Percentiles rank a stretch among this genome's conserved stretches.
Conservation (phyloP, 2,113 vertebrate species). For the Leiothrix lutea region DNA sequence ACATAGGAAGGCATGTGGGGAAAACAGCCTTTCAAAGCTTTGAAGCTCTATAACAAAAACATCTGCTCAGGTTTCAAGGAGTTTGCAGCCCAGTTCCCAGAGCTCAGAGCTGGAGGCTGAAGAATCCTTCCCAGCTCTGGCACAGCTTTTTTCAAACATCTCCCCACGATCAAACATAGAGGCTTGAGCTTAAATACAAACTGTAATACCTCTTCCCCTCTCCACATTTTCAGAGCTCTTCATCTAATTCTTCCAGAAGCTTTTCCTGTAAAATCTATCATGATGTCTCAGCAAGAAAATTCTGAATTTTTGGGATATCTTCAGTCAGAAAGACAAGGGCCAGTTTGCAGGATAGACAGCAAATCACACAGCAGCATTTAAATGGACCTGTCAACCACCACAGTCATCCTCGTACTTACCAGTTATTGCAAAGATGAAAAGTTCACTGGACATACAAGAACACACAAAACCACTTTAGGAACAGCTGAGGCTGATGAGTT, state of each 20-base stretch:
- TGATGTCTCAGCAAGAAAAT: not conserved
- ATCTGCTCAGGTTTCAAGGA: slow-evolving; percentile 9
- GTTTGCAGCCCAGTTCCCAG: slow-evolving; percentile 30
- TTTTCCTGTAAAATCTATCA: not conserved
- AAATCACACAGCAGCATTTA: not conserved
- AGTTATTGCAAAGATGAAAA: not conserved
- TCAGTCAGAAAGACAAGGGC: not conserved
- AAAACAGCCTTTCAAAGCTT: slow-evolving; percentile 20
- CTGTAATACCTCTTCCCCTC: not conserved
- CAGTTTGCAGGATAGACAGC: not conserved
- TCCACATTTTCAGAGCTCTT: not conserved
- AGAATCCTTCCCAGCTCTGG: not conserved
- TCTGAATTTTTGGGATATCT: not conserved
- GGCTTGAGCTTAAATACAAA: not conserved
- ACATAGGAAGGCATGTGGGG: not conserved
- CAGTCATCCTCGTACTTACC: not conserved
- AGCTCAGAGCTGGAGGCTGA: not conserved
- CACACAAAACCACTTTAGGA: not conserved
- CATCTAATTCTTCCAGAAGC: not conserved
- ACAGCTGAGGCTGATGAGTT: not conserved
- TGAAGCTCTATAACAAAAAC: slow-evolving; percentile 32
- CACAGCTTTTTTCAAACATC: not conserved
- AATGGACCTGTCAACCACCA: not conserved
- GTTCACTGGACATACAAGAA: not conserved
- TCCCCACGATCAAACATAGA: not conserved